Base-by-base conservation (phyloP, 2,888 invertebrate genomes). In the Aethes cnicana region DNA sequence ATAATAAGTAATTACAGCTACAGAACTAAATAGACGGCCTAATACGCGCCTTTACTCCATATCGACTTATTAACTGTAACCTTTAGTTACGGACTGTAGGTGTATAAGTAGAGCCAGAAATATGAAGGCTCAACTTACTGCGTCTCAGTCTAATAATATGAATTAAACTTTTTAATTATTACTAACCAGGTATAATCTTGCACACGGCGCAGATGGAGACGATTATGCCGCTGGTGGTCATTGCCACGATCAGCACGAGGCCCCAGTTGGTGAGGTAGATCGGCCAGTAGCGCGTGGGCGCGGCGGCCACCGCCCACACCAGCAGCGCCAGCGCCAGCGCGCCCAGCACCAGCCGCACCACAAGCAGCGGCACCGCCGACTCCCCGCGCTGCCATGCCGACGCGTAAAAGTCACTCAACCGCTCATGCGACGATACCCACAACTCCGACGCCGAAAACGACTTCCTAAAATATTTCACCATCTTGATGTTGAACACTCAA, bases 201-300 rank as follows among this genome's bases (percentile, higher is more conserved):
- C 52, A 59, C 11, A 74, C 12, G 8, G 73, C 70, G 36, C 68
- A 49, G 9, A 69, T 35, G 1, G 87, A 89, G 2, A 86, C 77
- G 0, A 68, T n/a, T 0, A 81, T 56, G 3, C 75, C 81, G 36
- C 73, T 73, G 23, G 81, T 53, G 43, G 72, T 64, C 64, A 75
- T 75, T 42, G 67, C 37, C 2, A 69, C 64, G 17, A 84, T 54
- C 41, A 86, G 64, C 12, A 85, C 42, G 6, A 86, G 61, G 0
- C 87, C 89, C 89, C 89, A 89, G 66, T 89, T 86, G 12, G 89
- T 89, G 52, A 89, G 79, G 64, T 73, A 89, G 35, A 83, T 71
- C 41, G 81, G 62, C 84, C 84, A 88, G 64, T 69, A 68, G 0
- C 67, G 63, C 16, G 55, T 69, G 9, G 65, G 56, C 0, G 68